Evolutionary conservation across 2,113 vertebrate species (phyloP).

Genomic region (Podilymbus podiceps): DNA sequence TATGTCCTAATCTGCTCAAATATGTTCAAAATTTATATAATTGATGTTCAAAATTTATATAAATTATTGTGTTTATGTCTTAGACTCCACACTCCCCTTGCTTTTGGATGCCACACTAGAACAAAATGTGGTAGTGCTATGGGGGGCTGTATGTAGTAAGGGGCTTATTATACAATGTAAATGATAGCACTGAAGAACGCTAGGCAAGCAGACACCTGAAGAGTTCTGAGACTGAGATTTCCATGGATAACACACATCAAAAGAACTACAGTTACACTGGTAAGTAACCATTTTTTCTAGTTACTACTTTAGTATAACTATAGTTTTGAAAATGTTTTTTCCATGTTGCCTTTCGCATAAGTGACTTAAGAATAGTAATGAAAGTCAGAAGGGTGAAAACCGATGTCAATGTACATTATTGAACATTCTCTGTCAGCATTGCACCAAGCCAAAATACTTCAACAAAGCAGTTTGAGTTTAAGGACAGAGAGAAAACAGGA

Average conservation of each 20-base stretch:
- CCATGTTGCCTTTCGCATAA: background rate
- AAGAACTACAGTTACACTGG: background rate
- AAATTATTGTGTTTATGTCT: background rate
- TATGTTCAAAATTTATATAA: background rate
- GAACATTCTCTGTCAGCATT: background rate
- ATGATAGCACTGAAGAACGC: background rate
- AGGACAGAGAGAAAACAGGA: background rate
- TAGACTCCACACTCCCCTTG: too few relatives aligned
- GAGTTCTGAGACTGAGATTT: background rate
- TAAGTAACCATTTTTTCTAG: background rate
- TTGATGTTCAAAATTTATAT: background rate
- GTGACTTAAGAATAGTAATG: background rate
- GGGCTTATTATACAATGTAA: background rate
- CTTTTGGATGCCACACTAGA: background rate
- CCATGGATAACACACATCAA: background rate
- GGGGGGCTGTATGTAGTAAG: background rate
- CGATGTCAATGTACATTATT: fast-evolving
- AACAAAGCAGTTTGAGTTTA: background rate
- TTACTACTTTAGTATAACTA: background rate
- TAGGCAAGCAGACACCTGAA: background rate
- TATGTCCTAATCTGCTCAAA: background rate
- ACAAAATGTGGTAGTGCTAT: background rate
- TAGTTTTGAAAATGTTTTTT: background rate
- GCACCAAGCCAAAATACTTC: background rate
- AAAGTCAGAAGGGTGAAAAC: background rate